Base-by-base conservation (phyloP, 2,888 invertebrate genomes). In the Apamea sordens region DNA sequence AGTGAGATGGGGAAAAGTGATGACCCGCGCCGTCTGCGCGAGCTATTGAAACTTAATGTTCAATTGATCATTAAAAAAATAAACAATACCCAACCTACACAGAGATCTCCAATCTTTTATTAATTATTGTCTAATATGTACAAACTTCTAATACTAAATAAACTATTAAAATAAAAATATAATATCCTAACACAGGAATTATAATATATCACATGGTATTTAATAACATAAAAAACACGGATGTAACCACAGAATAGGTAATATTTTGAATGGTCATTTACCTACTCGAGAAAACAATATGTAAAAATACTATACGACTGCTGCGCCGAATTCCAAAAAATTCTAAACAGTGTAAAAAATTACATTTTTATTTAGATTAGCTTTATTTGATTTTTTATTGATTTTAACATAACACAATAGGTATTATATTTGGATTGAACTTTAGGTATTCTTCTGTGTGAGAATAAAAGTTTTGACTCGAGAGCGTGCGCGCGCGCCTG, bases 381-480 rank as follows among this genome's bases (percentile, higher is more conserved):
- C 6, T 36, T 56, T 36, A 36, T 59, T 71, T n/a, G 11, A 2
- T n/a, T 61, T 61, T 59, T 36, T 59, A 36, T n/a, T 59, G 8
- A 74, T 32, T 76, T 75, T 5, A 74, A 36, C 11, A 28, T 41
- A 76, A 41, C n/a, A 77, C 18, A 61, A 32, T 71, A 59, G 18
- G 7, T 63, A 44, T 41, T 18, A n/a, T n/a, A 18, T 74, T 85
- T 47, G 21, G 18, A 67, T 65, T 69, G 47, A 24, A 36, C 32
- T 65, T 15, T 32, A 72, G 59, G 7, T 47, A 64, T 36, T 47
- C 64, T n/a, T 36, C n/a, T n/a, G 36, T 61, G 59, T 72, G 68
- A 61, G 71, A 75, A 77, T 21, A 79, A 75, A 76, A 80, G n/a
- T 72, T 84, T 80, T 82, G 64, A 59, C 47, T 80, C 63, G 53